These are phyloP conservation scores for Paralichthys olivaceus DNA, from an alignment of 2,113 vertebrate species.

Conservation along the genomic window DNA sequence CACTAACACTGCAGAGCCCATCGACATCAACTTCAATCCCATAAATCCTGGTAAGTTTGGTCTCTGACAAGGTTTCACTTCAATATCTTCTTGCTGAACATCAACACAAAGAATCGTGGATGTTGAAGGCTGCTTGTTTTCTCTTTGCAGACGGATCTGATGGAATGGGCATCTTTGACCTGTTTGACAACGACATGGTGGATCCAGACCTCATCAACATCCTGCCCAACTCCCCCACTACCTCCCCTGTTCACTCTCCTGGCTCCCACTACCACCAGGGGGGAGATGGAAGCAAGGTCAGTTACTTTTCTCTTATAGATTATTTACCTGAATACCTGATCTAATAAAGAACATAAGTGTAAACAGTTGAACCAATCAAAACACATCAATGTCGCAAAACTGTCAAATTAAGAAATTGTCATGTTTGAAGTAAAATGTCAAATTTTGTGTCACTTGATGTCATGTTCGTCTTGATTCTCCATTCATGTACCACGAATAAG, in stretches of 20 bases:
- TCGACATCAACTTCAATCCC: conserved; percentile 94
- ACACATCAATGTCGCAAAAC: too few species aligned
- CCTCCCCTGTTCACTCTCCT: conserved; percentile 93
- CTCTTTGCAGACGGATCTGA: conserved; percentile 89
- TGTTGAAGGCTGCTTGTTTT: not conserved
- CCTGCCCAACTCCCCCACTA: conserved; percentile 93
- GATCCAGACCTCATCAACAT: conserved; percentile 98
- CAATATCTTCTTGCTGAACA: not conserved
- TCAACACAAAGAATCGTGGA: not conserved
- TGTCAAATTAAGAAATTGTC: too few species aligned
- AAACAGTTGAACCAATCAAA: too few species aligned
- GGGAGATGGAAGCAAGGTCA: conserved; percentile 94
- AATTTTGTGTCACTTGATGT: not conserved
- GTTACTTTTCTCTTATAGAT: not conserved
- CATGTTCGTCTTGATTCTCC: not conserved
- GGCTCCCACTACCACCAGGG: conserved; percentile 95
- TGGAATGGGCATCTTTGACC: conserved; percentile 94
- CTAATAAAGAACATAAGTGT: not conserved
- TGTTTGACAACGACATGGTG: conserved; percentile 92
- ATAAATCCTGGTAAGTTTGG: conserved; percentile 89
- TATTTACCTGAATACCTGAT: not conserved
- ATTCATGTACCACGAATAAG: not conserved
- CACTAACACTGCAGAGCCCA: conserved; percentile 91
- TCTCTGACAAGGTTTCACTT: not conserved
- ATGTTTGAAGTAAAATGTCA: not conserved